phyloP scores from a whole-genome alignment of 2,113 vertebrate species.

The Hippocampus barbouri region DNA sequence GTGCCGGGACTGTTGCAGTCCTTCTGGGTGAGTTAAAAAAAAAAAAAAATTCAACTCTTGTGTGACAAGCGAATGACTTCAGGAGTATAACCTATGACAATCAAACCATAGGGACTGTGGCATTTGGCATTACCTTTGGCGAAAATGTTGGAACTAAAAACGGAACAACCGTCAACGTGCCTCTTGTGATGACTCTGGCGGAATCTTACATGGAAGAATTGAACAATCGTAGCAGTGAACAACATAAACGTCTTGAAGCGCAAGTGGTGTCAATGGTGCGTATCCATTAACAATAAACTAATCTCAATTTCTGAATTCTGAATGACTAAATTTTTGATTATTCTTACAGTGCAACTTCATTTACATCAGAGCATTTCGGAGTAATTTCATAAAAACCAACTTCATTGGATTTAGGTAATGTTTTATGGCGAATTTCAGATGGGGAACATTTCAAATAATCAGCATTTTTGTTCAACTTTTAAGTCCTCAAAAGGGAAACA shows the following conservation, averaged over 20 bases:
- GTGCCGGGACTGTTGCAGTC: background rate
- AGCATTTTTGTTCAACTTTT: background rate
- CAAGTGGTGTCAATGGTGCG: conserved; percentile 5
- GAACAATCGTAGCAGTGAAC: conserved; percentile 5
- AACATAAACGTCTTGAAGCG: background rate
- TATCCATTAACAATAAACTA: background rate
- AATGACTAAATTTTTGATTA: background rate
- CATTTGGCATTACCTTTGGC: background rate
- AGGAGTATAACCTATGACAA: background rate
- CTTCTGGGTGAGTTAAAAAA: background rate
- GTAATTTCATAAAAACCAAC: background rate
- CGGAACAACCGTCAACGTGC: background rate
- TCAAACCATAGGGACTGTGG: background rate
- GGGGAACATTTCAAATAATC: background rate
- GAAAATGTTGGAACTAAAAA: background rate
- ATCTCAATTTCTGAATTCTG: background rate
- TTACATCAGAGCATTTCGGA: background rate
- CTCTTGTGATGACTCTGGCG: background rate
- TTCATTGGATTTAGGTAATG: conserved; percentile 7
- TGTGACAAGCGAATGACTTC: background rate
- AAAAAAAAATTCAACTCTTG: background rate
- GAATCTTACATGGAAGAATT: conserved; percentile 3
- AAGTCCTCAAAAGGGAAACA: background rate
- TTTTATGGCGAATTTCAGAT: background rate
- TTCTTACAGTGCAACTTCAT: conserved; percentile 6